Conservation (phyloP, 1,140 invertebrate species). For the Paramacrobiotus metropolitanus region DNA sequence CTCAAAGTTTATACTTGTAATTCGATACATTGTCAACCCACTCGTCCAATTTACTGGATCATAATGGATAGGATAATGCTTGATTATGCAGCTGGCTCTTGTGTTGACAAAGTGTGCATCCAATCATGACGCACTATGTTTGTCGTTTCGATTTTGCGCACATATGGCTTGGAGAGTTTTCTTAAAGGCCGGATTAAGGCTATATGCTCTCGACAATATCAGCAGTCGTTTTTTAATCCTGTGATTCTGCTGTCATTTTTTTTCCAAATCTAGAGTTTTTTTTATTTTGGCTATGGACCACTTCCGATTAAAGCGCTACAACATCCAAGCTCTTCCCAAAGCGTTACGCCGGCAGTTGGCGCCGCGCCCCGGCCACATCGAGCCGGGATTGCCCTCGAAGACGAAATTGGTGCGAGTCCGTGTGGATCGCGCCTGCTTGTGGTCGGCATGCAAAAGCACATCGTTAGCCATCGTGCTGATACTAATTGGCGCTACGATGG, state of each 20-base stretch:
- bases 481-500: constrained; percentile 62
- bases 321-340: not conserved
- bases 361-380: not conserved
- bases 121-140: too few species aligned
- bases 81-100: too few species aligned
- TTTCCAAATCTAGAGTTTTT: not conserved
- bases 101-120: too few species aligned
- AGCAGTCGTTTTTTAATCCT: too few species aligned
- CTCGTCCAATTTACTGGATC: too few species aligned
- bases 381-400: not conserved
- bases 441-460: constrained; percentile 65
- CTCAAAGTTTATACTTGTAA: too few species aligned
- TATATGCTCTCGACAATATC: too few species aligned
- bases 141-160: too few species aligned
- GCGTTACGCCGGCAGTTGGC: not conserved
- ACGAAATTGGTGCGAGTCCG: not conserved
- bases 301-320: not conserved
- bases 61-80: too few species aligned
- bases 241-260: not conserved
- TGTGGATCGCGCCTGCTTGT: constrained; percentile 33
- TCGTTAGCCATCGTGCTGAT: constrained; percentile 55
- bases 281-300: not conserved
- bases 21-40: too few species aligned
- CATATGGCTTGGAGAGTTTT: too few species aligned
- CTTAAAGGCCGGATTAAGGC: too few species aligned